A percentile compares a stretch with the other conserved stretches of the same genome.
Evolutionary conservation across 1,140 invertebrate genomes (phyloP).

Genomic region (Drosophila santomea): DNA sequence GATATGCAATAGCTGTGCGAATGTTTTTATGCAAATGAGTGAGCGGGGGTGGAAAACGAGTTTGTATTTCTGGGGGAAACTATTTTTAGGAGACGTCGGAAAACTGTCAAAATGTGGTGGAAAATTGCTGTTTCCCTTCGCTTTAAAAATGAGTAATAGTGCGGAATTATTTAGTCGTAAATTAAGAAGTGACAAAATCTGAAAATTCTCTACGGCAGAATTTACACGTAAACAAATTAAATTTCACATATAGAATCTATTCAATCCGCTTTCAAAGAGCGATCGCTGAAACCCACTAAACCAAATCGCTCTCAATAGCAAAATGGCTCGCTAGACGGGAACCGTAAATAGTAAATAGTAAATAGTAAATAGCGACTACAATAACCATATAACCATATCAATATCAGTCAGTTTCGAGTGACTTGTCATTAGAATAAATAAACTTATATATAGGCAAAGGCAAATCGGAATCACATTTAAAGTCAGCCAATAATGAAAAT

Average conservation of each 20-base stretch:
- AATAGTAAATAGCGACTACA: conserved; percentile 20
- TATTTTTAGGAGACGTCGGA: not conserved
- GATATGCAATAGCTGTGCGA: conserved; percentile 75
- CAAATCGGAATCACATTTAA: conserved; percentile 52
- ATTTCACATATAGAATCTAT: conserved; percentile 11
- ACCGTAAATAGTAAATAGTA: conserved; percentile 21
- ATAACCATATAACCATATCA: conserved; percentile 48
- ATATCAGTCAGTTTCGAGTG: conserved; percentile 61
- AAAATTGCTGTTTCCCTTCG: conserved; percentile 3
- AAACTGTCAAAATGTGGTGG: conserved; percentile 31
- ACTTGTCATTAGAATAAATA: conserved; percentile 65
- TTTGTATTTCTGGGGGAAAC: not conserved
- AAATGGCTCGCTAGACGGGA: conserved; percentile 53
- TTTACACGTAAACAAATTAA: not conserved
- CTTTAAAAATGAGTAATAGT: no score
- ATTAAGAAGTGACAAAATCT: not conserved
- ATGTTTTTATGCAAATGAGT: conserved; percentile 67
- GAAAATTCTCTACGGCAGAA: not conserved
- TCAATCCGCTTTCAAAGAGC: conserved; percentile 21
- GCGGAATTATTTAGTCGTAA: not conserved
- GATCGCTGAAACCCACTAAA: conserved; percentile 20
- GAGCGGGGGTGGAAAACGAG: conserved; percentile 14
- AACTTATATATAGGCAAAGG: conserved; percentile 32
- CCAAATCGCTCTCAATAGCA: conserved; percentile 36
- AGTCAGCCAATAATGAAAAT: conserved; percentile 72